Evolutionary conservation across 2,113 vertebrate genomes (phyloP).

Genomic region (Sander vitreus): DNA sequence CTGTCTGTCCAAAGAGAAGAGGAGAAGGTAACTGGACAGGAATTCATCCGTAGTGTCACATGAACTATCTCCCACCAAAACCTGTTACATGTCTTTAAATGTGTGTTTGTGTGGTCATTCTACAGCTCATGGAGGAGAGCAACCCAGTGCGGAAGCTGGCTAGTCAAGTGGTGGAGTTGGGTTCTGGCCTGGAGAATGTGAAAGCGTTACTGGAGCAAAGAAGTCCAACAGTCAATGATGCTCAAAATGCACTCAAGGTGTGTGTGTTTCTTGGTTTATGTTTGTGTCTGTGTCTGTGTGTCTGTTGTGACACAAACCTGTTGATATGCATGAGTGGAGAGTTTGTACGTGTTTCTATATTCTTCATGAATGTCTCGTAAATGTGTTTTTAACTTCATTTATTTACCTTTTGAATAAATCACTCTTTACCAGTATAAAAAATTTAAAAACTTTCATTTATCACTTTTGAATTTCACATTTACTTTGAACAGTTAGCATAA

Average conservation of each 20-base stretch:
- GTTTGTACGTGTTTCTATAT: neutral
- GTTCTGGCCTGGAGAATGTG: conserved; percentile 83
- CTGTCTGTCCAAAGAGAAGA: conserved; percentile 84
- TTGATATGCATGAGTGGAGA: neutral
- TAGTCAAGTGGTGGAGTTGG: conserved; percentile 83
- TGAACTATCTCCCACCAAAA: neutral
- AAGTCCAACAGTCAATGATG: conserved; percentile 86
- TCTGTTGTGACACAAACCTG: conserved; percentile 1
- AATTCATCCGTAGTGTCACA: neutral
- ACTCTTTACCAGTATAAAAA: too few relatives aligned
- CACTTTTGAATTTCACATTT: neutral
- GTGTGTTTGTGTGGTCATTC: conserved; percentile 65
- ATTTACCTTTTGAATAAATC: neutral
- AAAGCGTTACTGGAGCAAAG: conserved; percentile 87
- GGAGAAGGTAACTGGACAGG: conserved; percentile 85
- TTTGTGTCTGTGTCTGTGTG: neutral
- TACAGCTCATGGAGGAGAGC: conserved; percentile 78
- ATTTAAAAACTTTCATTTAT: too few relatives aligned
- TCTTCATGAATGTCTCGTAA: neutral
- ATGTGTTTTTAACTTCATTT: neutral
- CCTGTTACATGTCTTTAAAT: neutral
- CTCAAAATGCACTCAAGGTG: conserved; percentile 88
- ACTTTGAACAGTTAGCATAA: neutral
- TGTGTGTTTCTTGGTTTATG: neutral
- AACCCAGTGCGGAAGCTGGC: conserved; percentile 82